Evolutionary conservation across 2,797 vertebrate genomes (phyloP), one percentile per base, ranked within the genome.

Genomic region (Sternotherus odoratus): DNA sequence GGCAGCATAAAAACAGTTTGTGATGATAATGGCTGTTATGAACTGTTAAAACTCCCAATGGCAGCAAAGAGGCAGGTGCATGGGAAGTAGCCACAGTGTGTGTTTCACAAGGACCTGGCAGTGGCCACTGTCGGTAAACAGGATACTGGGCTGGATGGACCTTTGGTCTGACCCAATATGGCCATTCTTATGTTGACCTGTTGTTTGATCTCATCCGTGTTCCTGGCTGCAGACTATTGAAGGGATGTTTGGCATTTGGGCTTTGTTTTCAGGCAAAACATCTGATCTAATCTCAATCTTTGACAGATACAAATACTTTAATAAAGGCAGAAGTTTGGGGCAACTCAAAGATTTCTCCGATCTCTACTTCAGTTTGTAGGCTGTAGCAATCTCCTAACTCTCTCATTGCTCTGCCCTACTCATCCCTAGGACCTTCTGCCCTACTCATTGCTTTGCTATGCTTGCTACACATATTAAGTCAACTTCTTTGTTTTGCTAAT

Each of bases 281-380:
- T 43, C 81, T 69, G 94, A 91, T 96, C 93, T 97, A 93, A 85
- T 87, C 96, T 96, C 95, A 95, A 5, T 63, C 33, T 54, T 87
- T 87, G 90, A 90, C 66, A 95, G 95, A 96, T 95, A 91, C 96
- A 95, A 87, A 93, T 96, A 94, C 87, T 96, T 96, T 95, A 95
- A 96, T 86, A 96, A 93, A 97, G 82, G 5, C 86, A 81, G 89
- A 96, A 82, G 93, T 96, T 95, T 91, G 94, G 96, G 95, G 92
- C 93, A 95, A 91, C 94, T 97, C 93, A 94, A 82, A 82, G 79
- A 94, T 94, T 96, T 91, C 83, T 95, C 93, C 89, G 81, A 91
- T 87, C 95, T 95, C 77, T 83, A 84, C 79, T 95, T 94, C 84
- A 51, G 56, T 79, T 93, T 80, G 92, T 94, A 39, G 96, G 95